Evolutionary conservation across 2,888 invertebrate genomes (phyloP).

Genomic region (Junonia oenone): DNA sequence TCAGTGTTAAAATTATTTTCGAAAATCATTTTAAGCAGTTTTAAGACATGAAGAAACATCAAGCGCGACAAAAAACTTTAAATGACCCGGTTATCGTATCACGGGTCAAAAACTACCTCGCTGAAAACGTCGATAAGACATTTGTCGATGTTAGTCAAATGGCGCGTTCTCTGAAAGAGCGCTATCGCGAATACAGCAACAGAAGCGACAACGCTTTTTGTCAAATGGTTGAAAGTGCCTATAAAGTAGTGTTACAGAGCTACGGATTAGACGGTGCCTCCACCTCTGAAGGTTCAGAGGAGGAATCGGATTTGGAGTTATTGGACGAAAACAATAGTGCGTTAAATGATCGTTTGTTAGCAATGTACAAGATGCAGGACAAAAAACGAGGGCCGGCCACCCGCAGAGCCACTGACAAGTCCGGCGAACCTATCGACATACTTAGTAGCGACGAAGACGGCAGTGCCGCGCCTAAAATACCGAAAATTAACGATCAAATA

Average conservation of each 20-base stretch:
- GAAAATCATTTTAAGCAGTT: constrained; percentile 14
- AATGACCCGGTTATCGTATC: constrained; percentile 80
- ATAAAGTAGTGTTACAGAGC: constrained; percentile 84
- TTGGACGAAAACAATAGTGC: constrained; percentile 90
- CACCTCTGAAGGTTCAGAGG: constrained; percentile 80
- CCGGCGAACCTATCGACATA: constrained; percentile 70
- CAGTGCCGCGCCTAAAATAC: constrained; percentile 62
- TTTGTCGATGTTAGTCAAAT: constrained; percentile 91
- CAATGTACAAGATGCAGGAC: constrained; percentile 74
- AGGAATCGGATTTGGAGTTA: constrained; percentile 84
- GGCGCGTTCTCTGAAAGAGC: constrained; percentile 88
- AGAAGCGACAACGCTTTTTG: constrained; percentile 90
- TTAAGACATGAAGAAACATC: constrained; percentile 70
- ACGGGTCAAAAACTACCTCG: constrained; percentile 86
- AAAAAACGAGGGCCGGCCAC: constrained; percentile 63
- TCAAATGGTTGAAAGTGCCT: constrained; percentile 87
- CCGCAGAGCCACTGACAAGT: constrained; percentile 56
- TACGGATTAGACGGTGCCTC: constrained; percentile 82
- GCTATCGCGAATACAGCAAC: constrained; percentile 86
- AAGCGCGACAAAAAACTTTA: constrained; percentile 66
- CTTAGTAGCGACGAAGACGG: constrained; percentile 67
- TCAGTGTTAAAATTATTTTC: constrained; percentile 30
- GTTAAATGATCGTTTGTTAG: constrained; percentile 77
- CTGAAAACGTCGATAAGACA: constrained; percentile 88
- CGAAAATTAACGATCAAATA: constrained; percentile 73